phyloP scores from a whole-genome alignment of 53 echinoderm and acorn worm species.

The Astropecten irregularis region DNA sequence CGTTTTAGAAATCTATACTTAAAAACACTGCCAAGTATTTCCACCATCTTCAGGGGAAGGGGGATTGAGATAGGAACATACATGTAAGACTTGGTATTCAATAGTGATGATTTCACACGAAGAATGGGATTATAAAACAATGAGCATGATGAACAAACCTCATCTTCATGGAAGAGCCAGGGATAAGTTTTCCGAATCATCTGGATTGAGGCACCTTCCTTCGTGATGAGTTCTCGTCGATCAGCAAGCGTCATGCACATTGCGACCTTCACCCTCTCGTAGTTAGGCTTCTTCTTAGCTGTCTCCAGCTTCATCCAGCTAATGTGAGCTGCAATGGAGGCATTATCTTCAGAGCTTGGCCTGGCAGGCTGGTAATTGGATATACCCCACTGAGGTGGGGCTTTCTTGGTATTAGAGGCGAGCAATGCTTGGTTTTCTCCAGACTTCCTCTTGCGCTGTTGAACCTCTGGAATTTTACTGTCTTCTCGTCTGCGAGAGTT shows the following conservation, averaged over 20 bases:
- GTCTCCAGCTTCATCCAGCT: conserved; percentile 34
- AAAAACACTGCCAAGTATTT: no score
- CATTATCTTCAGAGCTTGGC: conserved; percentile 41
- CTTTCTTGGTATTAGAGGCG: no score
- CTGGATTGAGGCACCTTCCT: neutral
- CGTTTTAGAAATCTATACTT: no score
- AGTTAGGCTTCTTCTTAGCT: conserved; percentile 50
- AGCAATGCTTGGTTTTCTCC: no score
- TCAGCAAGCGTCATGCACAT: conserved; percentile 1
- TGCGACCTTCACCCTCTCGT: neutral
- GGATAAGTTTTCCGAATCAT: neutral
- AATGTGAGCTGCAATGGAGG: neutral
- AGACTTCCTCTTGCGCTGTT: no score
- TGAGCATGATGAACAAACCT: conserved; percentile 16
- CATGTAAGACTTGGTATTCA: no score
- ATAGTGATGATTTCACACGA: no score
- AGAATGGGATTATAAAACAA: no score
- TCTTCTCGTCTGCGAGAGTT: neutral
- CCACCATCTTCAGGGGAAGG: no score
- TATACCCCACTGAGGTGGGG: conserved; percentile 44
- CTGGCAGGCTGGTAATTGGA: conserved; percentile 26
- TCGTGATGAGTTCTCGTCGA: neutral
- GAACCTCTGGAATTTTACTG: no score
- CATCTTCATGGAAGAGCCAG: conserved; percentile 48
- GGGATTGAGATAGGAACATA: no score